A percentile compares a stretch with the other conserved stretches of the same genome.
phyloP scores from a whole-genome alignment of 1,140 invertebrate genomes.

The Sesamia nonagrioides region DNA sequence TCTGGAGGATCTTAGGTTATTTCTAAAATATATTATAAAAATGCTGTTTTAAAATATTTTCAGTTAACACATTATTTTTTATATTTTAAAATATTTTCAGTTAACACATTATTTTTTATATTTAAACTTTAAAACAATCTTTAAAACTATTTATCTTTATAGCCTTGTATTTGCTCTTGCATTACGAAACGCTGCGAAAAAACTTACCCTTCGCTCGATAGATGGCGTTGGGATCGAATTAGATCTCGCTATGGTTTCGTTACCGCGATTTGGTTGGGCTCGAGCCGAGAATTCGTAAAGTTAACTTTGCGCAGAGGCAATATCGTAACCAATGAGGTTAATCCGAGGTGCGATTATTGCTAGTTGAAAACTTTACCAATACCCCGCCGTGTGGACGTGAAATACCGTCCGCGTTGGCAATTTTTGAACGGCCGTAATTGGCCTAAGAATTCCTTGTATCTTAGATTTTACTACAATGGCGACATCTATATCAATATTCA shows the following conservation, averaged over 20 bases:
- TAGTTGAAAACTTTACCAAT: conserved; percentile 98
- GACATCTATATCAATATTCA: not conserved
- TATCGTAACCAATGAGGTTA: conserved; percentile 96
- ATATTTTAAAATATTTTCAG: too few species aligned
- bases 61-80: too few species aligned
- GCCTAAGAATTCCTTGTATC: conserved; percentile 1
- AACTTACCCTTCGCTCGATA: not conserved
- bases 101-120: too few species aligned
- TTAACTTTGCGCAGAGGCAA: conserved; percentile 93
- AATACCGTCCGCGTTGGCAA: conserved; percentile 96
- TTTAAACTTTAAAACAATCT: too few species aligned
- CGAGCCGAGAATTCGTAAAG: too few species aligned
- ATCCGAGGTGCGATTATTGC: conserved; percentile 96
- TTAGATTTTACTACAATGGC: not conserved
- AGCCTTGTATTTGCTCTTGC: not conserved
- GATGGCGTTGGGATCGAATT: conserved; percentile 19
- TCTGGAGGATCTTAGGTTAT: too few species aligned
- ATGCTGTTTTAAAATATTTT: too few species aligned
- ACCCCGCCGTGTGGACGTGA: conserved; percentile 97
- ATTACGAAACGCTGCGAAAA: conserved; percentile 38
- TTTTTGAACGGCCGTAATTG: conserved; percentile 91
- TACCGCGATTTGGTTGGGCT: conserved; percentile 18
- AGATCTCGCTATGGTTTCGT: conserved; percentile 39
- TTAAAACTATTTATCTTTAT: too few species aligned
- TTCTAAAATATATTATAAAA: too few species aligned